A percentile compares a stretch with the other conserved stretches of the same genome.
These are phyloP conservation scores for Pangasius krempfi DNA, from an alignment of 2,797 vertebrate genomes.

Conservation along the genomic window DNA sequence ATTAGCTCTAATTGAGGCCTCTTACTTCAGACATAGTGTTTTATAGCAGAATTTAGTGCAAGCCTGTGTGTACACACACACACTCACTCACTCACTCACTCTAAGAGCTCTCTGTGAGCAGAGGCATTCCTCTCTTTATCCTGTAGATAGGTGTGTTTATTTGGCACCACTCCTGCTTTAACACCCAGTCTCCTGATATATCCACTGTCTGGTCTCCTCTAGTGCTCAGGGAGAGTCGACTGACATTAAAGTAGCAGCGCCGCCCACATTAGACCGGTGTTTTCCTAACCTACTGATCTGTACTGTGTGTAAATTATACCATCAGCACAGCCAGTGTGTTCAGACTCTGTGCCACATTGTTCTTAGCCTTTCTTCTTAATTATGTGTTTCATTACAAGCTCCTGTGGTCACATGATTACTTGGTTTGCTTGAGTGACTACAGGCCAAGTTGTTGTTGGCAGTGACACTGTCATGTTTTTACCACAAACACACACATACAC, in stretches of 20 bases:
- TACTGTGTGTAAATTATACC: constrained; percentile 48
- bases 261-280: constrained; percentile 43
- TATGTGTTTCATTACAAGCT: constrained; percentile 44
- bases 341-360: constrained; percentile 33
- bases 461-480: constrained; percentile 23
- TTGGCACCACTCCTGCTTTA: constrained; percentile 9
- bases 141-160: constrained; percentile 7
- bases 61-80: not conserved
- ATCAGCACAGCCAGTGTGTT: constrained; percentile 23
- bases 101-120: not conserved
- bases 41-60: not conserved
- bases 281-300: constrained; percentile 34
- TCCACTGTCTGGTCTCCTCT: constrained; percentile 24
- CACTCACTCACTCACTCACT: not conserved
- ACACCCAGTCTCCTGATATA: constrained; percentile 11
- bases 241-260: constrained; percentile 25
- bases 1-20: constrained; percentile 23
- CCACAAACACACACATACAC: not conserved
- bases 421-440: constrained; percentile 13
- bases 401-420: constrained; percentile 42
- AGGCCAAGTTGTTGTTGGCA: constrained; percentile 9
- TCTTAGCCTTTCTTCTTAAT: constrained; percentile 25
- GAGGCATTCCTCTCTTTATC: constrained; percentile 36
- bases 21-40: not conserved
- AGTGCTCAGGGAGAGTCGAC: constrained; percentile 17